A percentile compares a stretch with the other conserved stretches of the same genome.
These are phyloP conservation scores for Plebejus melissa DNA, from an alignment of 2,888 invertebrate species.

Conservation along the genomic window DNA sequence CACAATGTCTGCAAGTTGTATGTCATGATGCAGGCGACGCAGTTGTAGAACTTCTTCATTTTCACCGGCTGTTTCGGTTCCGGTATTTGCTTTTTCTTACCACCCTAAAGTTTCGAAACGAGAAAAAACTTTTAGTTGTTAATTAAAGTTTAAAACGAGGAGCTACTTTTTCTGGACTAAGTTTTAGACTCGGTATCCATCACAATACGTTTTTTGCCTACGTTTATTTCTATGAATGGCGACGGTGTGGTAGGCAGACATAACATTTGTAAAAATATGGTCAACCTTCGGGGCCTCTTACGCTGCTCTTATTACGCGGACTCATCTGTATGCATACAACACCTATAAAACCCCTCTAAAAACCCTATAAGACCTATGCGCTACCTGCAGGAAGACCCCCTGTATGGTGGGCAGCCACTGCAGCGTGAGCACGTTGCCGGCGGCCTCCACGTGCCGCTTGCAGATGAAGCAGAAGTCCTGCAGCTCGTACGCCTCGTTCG, in stretches of 20 bases:
- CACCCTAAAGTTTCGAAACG: conserved; percentile 64
- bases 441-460: conserved; percentile 80
- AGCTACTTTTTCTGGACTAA: no score
- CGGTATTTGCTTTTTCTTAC: conserved; percentile 83
- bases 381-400: conserved; percentile 80
- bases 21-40: conserved; percentile 92
- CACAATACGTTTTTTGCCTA: no score
- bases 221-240: no score
- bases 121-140: neutral
- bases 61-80: conserved; percentile 81
- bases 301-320: no score
- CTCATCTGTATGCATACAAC: no score
- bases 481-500: conserved; percentile 83
- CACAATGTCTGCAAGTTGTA: conserved; percentile 90
- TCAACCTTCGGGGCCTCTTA: no score
- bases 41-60: conserved; percentile 89
- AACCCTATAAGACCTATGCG: neutral
- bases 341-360: neutral
- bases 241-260: no score
- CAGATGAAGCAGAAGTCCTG: conserved; percentile 79
- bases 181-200: no score
- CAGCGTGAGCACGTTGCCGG: conserved; percentile 80
- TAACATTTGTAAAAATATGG: no score
- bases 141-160: no score
- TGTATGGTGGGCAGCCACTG: conserved; percentile 83